Evolutionary conservation across 2,113 vertebrate genomes (phyloP).

Genomic region (Deroptyus accipitrinus): DNA sequence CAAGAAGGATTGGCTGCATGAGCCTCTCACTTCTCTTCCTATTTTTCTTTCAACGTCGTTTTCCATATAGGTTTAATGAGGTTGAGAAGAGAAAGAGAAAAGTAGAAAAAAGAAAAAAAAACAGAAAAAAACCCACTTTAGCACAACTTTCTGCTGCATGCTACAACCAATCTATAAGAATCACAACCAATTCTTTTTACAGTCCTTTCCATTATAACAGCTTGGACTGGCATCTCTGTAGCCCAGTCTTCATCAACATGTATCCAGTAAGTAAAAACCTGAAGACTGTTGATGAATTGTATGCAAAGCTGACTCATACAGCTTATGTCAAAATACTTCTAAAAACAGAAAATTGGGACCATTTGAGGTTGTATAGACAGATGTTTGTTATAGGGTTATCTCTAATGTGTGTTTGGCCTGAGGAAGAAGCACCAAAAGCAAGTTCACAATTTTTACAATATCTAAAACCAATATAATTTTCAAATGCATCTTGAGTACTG

Average conservation of each 20-base stretch:
- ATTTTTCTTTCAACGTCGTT: neutral
- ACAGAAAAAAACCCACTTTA: neutral
- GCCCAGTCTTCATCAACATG: neutral
- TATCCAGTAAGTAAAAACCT: neutral
- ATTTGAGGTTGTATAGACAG: neutral
- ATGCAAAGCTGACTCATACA: neutral
- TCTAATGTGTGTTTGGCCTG: neutral
- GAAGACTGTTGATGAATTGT: neutral
- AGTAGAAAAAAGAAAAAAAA: neutral
- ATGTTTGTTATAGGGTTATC: neutral
- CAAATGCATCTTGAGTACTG: neutral
- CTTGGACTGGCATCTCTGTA: neutral
- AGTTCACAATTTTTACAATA: neutral
- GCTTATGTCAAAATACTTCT: neutral
- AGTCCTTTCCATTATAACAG: neutral
- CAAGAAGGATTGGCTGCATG: neutral
- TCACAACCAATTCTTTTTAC: neutral
- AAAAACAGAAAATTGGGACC: neutral
- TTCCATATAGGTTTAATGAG: neutral
- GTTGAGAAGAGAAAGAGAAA: neutral
- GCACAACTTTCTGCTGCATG: neutral
- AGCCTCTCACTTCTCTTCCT: neutral
- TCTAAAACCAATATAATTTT: neutral
- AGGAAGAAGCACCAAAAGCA: neutral
- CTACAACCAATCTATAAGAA: neutral